These are phyloP conservation scores for Aldabrachelys gigantea DNA, from an alignment of 2,113 vertebrate genomes.

Conservation along the genomic window DNA sequence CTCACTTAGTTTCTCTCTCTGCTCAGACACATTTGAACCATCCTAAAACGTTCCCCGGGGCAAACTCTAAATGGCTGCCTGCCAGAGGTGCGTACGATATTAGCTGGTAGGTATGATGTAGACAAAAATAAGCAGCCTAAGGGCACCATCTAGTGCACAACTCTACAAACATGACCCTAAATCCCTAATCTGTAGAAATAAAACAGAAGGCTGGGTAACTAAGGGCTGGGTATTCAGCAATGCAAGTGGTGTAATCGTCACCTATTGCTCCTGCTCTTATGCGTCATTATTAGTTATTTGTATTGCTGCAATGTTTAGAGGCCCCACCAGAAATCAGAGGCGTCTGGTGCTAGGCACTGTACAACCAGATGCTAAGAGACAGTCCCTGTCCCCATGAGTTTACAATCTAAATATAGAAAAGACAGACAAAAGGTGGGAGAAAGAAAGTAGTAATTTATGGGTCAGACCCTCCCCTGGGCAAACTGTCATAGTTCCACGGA, in stretches of 20 bases:
- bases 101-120: neutral
- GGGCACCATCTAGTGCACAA: constrained; percentile 73
- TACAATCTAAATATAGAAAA: neutral
- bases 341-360: neutral
- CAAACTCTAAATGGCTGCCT: neutral
- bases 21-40: neutral
- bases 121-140: constrained; percentile 39
- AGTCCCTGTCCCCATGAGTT: neutral
- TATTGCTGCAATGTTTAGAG: neutral
- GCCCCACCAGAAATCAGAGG: neutral
- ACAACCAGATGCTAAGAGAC: neutral
- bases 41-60: neutral
- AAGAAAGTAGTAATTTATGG: neutral
- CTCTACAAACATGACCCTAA: neutral
- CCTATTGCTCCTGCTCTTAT: neutral
- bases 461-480: neutral
- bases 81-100: neutral
- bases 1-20: neutral
- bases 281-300: neutral
- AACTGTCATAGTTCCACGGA: neutral
- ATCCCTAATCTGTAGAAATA: neutral
- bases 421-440: neutral
- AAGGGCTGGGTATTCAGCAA: neutral
- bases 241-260: neutral
- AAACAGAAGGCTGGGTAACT: neutral